Evolutionary conservation across 2,888 invertebrate species (phyloP).

Genomic region (Drosophila glabriapex): DNA sequence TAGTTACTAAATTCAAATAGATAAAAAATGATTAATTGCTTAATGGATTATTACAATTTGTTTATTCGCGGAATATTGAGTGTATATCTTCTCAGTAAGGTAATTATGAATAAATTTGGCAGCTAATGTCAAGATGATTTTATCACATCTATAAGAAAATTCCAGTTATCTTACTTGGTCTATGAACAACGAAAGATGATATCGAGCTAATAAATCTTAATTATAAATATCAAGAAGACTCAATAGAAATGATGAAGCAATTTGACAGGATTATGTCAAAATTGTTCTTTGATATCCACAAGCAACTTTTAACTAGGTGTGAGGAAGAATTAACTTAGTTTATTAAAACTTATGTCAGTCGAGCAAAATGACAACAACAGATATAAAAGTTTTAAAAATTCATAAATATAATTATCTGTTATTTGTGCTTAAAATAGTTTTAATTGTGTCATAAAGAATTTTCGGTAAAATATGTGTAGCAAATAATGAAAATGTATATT

Average conservation of each 20-base stretch:
- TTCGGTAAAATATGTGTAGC: too few species aligned
- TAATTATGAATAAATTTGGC: neutral
- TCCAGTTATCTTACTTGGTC: neutral
- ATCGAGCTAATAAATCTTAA: neutral
- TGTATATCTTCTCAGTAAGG: neutral
- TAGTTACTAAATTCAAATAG: neutral
- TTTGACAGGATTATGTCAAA: neutral
- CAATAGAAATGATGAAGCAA: neutral
- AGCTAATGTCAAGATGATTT: neutral
- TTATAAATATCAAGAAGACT: neutral
- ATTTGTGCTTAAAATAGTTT: slow-evolving; percentile 1
- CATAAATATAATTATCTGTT: neutral
- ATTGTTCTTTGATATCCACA: neutral
- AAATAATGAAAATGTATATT: neutral
- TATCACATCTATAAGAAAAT: neutral
- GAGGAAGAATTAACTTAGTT: neutral
- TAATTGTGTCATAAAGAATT: neutral
- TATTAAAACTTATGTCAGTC: neutral
- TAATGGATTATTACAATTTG: neutral
- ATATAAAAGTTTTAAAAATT: neutral
- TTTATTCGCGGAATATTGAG: neutral
- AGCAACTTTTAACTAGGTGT: neutral
- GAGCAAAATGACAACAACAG: neutral
- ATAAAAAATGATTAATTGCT: slow-evolving; percentile 8
- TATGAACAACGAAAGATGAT: neutral